A percentile compares a stretch with the other conserved stretches of the same genome.
Conservation (phyloP, 2,888 invertebrate species). For the Macrophya annulata region DNA sequence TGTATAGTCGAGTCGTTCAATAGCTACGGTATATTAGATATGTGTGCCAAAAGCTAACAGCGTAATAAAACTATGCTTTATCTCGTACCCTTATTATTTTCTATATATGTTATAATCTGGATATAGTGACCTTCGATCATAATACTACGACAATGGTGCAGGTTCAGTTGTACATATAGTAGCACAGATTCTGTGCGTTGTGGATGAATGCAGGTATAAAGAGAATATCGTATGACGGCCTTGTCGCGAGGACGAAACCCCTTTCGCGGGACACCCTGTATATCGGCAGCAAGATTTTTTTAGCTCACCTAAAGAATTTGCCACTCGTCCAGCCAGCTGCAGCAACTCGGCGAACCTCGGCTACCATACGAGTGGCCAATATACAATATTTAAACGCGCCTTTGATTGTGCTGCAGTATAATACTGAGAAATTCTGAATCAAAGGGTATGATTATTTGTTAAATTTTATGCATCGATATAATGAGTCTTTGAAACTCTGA, state of each 20-base stretch:
- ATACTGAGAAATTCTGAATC: constrained; percentile 24
- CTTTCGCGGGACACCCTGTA: constrained; percentile 48
- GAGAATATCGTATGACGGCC: constrained; percentile 29
- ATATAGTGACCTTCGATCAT: neutral
- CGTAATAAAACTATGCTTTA: neutral
- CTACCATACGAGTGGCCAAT: constrained; percentile 39
- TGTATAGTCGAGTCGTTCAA: neutral
- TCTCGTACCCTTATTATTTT: neutral
- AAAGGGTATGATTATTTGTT: neutral
- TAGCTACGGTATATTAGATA: neutral
- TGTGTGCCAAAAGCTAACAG: neutral
- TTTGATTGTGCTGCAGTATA: constrained; percentile 15
- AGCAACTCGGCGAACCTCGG: constrained; percentile 35
- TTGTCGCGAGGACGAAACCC: constrained; percentile 52
- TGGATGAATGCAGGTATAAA: neutral
- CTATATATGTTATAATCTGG: neutral
- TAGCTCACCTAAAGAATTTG: constrained; percentile 43
- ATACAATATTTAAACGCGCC: constrained; percentile 12
- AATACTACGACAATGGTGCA: neutral
- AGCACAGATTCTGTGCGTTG: neutral
- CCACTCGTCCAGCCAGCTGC: constrained; percentile 52
- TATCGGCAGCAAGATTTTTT: constrained; percentile 42
- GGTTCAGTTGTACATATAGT: neutral
- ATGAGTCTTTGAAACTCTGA: neutral
- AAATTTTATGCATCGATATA: constrained; percentile 13